Evolutionary conservation across 2,113 vertebrate species (phyloP).

Genomic region (Podarcis raffonei): DNA sequence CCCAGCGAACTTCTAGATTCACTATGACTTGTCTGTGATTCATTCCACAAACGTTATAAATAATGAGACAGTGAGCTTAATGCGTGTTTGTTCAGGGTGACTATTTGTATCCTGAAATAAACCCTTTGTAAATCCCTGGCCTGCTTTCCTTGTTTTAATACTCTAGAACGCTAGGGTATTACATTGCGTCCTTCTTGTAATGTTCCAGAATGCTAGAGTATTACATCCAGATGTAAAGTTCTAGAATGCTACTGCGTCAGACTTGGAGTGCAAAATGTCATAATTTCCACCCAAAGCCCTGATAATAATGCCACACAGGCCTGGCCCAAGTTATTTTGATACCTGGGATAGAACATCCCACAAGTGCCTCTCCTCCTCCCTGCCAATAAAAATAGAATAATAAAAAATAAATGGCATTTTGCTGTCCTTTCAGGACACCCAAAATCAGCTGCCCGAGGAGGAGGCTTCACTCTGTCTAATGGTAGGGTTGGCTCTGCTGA

Average conservation of each 20-base stretch:
- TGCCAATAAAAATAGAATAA: neutral
- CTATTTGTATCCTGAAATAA: neutral
- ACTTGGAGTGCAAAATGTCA: neutral
- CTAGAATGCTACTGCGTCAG: neutral
- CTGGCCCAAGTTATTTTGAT: neutral
- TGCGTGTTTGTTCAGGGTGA: neutral
- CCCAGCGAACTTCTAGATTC: constrained; percentile 16
- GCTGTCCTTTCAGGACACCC: neutral
- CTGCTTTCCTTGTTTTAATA: neutral
- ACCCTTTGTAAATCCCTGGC: neutral
- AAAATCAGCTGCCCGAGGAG: neutral
- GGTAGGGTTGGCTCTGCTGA: neutral
- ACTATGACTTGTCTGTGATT: neutral
- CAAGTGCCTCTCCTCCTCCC: neutral
- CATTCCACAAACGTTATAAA: neutral
- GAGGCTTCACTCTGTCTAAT: neutral
- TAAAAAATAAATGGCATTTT: neutral
- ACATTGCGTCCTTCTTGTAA: neutral
- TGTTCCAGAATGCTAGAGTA: neutral
- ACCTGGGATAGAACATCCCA: neutral
- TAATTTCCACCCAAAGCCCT: neutral
- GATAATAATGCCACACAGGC: neutral
- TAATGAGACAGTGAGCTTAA: neutral
- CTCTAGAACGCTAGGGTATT: neutral
- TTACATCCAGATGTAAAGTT: neutral